Evolutionary conservation across 2,797 vertebrate genomes (phyloP).

Genomic region (Cossypha heuglini): DNA sequence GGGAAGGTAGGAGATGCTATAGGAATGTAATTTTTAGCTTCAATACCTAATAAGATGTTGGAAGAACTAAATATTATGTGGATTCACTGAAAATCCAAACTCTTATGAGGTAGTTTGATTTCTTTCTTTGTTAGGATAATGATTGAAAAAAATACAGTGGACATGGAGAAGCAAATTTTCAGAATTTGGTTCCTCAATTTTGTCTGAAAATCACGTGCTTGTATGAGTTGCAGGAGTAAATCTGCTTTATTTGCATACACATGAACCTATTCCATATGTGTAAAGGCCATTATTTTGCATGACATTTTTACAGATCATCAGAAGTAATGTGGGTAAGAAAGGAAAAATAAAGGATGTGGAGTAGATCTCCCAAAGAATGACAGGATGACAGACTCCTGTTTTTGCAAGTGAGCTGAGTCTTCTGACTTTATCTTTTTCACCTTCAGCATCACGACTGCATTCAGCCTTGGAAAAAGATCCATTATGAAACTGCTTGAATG

Average conservation of each 20-base stretch:
- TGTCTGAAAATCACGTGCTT: background rate
- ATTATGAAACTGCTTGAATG: background rate
- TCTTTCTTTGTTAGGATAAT: background rate
- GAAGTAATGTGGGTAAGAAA: background rate
- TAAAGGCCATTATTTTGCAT: background rate
- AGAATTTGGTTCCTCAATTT: background rate
- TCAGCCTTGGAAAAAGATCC: background rate
- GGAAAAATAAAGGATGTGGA: background rate
- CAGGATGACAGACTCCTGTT: background rate
- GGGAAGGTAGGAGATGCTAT: background rate
- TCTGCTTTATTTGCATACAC: background rate
- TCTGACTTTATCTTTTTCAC: slow-evolving; percentile 19
- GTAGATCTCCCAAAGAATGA: background rate
- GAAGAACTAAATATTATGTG: background rate
- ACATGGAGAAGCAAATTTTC: background rate
- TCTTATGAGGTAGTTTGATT: background rate
- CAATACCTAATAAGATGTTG: background rate
- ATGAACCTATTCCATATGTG: background rate
- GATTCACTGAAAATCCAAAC: background rate
- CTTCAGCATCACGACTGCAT: background rate
- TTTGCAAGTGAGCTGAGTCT: background rate
- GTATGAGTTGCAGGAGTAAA: background rate
- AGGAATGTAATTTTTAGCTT: background rate
- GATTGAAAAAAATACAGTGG: background rate
- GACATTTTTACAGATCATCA: background rate